A percentile compares a stretch with the other conserved stretches of the same genome.
Evolutionary conservation across 1,140 invertebrate genomes (phyloP).

Genomic region (Onthophagus taurus): DNA sequence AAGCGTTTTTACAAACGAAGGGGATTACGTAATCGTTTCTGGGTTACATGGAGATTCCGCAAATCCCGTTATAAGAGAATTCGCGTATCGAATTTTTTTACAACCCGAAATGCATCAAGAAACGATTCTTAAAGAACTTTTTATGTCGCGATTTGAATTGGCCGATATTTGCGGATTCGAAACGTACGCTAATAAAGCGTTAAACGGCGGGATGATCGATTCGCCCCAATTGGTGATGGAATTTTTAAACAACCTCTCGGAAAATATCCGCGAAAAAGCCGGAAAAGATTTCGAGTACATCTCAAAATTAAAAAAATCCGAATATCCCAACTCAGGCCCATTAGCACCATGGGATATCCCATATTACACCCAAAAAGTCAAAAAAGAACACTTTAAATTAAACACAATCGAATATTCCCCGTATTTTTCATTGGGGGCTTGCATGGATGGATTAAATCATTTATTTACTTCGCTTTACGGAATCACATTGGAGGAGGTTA

Average conservation of each 20-base stretch:
- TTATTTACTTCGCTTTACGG: constrained; percentile 74
- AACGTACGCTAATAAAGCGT: constrained; percentile 78
- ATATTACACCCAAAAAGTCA: constrained; percentile 66
- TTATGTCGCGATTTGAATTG: constrained; percentile 64
- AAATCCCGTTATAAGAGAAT: constrained; percentile 72
- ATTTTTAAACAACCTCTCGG: constrained; percentile 71
- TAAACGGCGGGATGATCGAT: constrained; percentile 81
- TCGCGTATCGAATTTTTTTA: constrained; percentile 79
- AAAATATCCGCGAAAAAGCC: constrained; percentile 55
- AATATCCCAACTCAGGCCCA: constrained; percentile 40
- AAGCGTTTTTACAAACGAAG: constrained; percentile 62
- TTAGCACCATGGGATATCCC: constrained; percentile 77
- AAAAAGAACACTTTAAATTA: constrained; percentile 57
- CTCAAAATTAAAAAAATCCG: constrained; percentile 59
- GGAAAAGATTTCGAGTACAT: constrained; percentile 62
- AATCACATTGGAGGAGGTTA: constrained; percentile 61
- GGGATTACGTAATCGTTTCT: constrained; percentile 62
- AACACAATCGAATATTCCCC: constrained; percentile 64
- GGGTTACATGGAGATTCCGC: constrained; percentile 75
- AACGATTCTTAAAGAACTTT: constrained; percentile 57
- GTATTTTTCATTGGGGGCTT: constrained; percentile 89
- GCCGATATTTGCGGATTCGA: constrained; percentile 79
- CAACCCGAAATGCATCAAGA: constrained; percentile 72
- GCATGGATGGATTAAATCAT: constrained; percentile 91
- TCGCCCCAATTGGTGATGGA: constrained; percentile 52